A percentile compares a stretch with the other conserved stretches of the same genome.
Conservation (phyloP, 1,140 invertebrate genomes). For the Trachymyrmex septentrionalis region DNA sequence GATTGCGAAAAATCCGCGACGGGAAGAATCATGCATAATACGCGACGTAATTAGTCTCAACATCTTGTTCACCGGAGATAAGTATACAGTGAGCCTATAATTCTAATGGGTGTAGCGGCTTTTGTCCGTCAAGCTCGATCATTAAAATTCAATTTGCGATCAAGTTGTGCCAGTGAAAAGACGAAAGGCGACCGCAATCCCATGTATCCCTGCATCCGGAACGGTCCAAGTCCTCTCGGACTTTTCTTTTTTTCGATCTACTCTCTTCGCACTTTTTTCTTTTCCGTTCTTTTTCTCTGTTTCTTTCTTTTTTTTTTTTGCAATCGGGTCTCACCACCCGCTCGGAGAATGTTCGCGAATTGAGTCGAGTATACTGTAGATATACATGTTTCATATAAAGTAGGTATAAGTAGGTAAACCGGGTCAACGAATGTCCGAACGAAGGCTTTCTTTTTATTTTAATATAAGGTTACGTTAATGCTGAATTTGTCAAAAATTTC, state of each 20-base stretch:
- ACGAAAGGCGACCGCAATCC: conserved; percentile 28
- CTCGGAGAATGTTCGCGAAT: conserved; percentile 73
- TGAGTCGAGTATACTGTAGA: conserved; percentile 78
- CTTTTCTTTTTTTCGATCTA: conserved; percentile 16
- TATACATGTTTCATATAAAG: conserved; percentile 76
- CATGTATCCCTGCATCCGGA: conserved; percentile 27
- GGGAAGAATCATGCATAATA: background rate
- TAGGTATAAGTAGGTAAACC: conserved; percentile 84
- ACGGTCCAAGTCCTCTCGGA: conserved; percentile 13
- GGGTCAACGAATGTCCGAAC: conserved; percentile 73
- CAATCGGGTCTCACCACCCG: conserved; percentile 27
- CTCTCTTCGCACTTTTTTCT: background rate
- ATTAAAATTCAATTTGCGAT: conserved; percentile 27
- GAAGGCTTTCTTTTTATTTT: conserved; percentile 12
- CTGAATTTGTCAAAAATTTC: background rate
- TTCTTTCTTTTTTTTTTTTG: background rate
- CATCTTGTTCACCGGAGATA: background rate
- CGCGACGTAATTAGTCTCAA: background rate
- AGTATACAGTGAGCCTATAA: background rate
- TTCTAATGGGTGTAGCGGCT: background rate
- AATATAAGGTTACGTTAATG: background rate
- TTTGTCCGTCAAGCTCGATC: background rate
- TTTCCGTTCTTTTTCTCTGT: background rate
- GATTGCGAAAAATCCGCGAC: background rate
- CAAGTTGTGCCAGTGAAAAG: background rate